A percentile compares a stretch with the other conserved stretches of the same genome.
Evolutionary conservation across 2,113 vertebrate species (phyloP).

Genomic region (Phaethon lepturus): DNA sequence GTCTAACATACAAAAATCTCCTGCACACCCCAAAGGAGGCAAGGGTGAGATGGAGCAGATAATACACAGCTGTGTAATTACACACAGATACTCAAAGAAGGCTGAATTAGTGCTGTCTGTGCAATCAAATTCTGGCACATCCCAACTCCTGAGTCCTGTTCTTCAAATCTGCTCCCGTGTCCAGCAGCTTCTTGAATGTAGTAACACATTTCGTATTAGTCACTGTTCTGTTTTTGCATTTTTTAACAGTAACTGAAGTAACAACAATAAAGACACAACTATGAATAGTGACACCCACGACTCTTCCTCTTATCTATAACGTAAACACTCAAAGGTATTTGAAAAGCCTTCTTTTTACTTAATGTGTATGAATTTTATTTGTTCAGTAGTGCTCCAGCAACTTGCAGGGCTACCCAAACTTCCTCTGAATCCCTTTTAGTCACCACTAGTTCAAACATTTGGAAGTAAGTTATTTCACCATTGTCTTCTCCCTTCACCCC

Average conservation of each 20-base stretch:
- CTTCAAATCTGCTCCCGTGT: neutral
- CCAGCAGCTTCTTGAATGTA: neutral
- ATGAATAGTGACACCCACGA: neutral
- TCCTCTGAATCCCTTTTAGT: neutral
- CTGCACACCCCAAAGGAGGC: neutral
- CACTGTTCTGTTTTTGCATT: neutral
- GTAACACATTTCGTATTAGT: neutral
- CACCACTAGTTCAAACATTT: neutral
- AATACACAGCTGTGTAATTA: neutral
- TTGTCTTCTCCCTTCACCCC: neutral
- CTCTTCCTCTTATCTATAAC: neutral
- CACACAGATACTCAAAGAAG: neutral
- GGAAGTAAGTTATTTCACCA: neutral
- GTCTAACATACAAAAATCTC: neutral
- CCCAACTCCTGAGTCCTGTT: neutral
- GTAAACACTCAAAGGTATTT: neutral
- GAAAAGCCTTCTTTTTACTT: neutral
- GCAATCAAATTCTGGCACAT: neutral
- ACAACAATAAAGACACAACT: neutral
- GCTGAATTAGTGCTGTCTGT: neutral
- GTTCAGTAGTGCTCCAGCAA: neutral
- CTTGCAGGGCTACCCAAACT: neutral
- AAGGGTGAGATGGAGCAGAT: neutral
- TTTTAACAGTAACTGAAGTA: neutral
- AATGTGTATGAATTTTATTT: accelerated